Conservation (phyloP, 2,113 vertebrate genomes). For the Ahaetulla prasina region DNA sequence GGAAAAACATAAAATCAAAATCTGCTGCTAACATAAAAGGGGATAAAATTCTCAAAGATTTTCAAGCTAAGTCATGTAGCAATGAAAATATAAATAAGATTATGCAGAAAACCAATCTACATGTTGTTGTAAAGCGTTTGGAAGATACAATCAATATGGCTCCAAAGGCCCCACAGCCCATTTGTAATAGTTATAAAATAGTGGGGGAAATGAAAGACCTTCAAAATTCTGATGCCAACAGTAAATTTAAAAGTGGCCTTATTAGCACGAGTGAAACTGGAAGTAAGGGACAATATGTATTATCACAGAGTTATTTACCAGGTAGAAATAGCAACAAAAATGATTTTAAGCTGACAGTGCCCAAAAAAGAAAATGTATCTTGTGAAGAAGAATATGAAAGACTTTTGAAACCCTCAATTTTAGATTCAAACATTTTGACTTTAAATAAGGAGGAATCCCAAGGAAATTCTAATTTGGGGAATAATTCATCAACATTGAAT, state of each 20-base stretch:
- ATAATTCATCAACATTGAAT: slow-evolving; percentile 53
- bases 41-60: slow-evolving; percentile 44
- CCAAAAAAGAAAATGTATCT: slow-evolving; percentile 39
- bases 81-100: slow-evolving; percentile 66
- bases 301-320: slow-evolving; percentile 38
- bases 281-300: slow-evolving; percentile 50
- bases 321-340: slow-evolving; percentile 51
- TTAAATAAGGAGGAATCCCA: slow-evolving; percentile 3
- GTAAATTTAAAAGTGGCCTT: slow-evolving; percentile 39
- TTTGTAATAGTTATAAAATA: slow-evolving; percentile 57
- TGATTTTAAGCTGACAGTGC: slow-evolving; percentile 10
- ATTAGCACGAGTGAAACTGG: slow-evolving; percentile 46
- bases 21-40: slow-evolving; percentile 47
- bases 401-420: slow-evolving; percentile 49
- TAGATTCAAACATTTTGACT: slow-evolving; percentile 41
- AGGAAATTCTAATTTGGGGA: slow-evolving; percentile 30
- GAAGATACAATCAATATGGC: slow-evolving; percentile 70
- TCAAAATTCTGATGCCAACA: slow-evolving; percentile 44
- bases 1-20: slow-evolving; percentile 64
- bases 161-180: slow-evolving; percentile 50
- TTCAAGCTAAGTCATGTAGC: slow-evolving; percentile 51
- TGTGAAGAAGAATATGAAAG: slow-evolving; percentile 29
- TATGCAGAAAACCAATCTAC: slow-evolving; percentile 68
- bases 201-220: slow-evolving; percentile 57
- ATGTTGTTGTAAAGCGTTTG: slow-evolving; percentile 74